Base-by-base conservation (phyloP, 2,888 invertebrate species). In the Abrostola tripartita region DNA sequence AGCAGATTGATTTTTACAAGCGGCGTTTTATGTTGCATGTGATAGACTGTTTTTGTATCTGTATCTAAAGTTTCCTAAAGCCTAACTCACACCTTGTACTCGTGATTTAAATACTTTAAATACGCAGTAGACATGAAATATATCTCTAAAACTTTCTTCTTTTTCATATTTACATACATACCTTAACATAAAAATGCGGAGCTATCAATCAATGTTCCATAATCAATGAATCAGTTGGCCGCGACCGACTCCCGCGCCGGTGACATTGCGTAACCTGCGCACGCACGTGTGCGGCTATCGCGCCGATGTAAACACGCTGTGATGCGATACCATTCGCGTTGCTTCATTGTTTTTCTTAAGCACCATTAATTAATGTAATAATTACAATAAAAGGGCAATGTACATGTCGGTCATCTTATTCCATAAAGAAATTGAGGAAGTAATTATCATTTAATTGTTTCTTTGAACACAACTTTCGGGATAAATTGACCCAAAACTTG, bases 271-370 rank as follows among this genome's bases (percentile, higher is more conserved):
- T 59, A 74, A 78, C 38, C 37, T 55, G 69, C 66, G 60, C 55
- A 68, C 72, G 79, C 79, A 78, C 83, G 78, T 78, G 79, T 66
- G 60, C 51, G 11, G 67, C 44, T 76, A 74, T 74, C 79, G 55
- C 41, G 35, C 49, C 52, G 54, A 55, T 65, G 74, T 76, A 76
- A 82, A 79, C 76, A 79, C 49, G 42, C 42, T 37, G 14, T 53
- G 64, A 63, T 60, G 51, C 58, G 50, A n/a, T 68, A 55, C 37
- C 49, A 51, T 35, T 50, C 62, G 42, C 11, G 42, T 62, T 65
- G 52, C 53, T 56, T 52, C 11, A 59, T 65, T 55, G 58, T 57
- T 65, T 65, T 59, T 60, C 62, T 56, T 56, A 58, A 51, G 11
- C 41, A 24, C 12, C 36, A 35, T 35, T 50, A 52, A 36, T 37